Evolutionary conservation across 2,797 vertebrate genomes (phyloP).

Genomic region (Loris lydekkerianus): DNA sequence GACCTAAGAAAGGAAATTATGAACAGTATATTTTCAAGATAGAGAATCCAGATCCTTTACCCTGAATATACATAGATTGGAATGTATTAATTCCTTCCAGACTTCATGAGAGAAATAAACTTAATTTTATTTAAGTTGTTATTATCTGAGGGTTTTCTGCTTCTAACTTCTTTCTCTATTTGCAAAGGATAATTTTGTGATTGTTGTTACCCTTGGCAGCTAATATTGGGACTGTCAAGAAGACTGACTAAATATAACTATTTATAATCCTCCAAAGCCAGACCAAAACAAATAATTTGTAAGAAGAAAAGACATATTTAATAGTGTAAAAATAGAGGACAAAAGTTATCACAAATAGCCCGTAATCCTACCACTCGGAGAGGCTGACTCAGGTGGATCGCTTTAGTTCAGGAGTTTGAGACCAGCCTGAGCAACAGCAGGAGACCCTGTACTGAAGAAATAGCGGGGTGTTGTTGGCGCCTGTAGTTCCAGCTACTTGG

Average conservation of each 20-base stretch:
- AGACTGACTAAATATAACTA: slow-evolving; percentile 69
- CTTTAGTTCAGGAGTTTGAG: too few species aligned
- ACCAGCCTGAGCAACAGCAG: too few species aligned
- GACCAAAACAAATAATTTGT: background rate
- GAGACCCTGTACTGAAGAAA: too few species aligned
- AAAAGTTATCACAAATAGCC: slow-evolving; percentile 1
- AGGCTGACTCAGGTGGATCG: too few species aligned
- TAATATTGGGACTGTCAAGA: slow-evolving; percentile 44
- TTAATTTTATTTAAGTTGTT: slow-evolving; percentile 32
- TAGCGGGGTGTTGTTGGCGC: too few species aligned
- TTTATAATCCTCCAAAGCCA: slow-evolving; percentile 51
- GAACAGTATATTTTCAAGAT: background rate
- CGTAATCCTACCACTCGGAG: too few species aligned
- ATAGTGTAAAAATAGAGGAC: slow-evolving; percentile 40
- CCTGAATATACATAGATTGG: background rate
- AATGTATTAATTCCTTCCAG: slow-evolving; percentile 44
- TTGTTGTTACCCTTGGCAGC: slow-evolving; percentile 59
- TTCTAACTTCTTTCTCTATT: slow-evolving; percentile 54
- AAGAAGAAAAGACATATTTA: slow-evolving; percentile 57
- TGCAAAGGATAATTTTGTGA: slow-evolving; percentile 65
- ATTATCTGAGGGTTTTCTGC: slow-evolving; percentile 68
- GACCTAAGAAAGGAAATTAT: background rate
- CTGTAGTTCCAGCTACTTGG: too few species aligned
- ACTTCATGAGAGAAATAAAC: slow-evolving; percentile 60
- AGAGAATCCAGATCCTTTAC: background rate